Evolutionary conservation across 2,797 vertebrate genomes (phyloP).

Genomic region (Chaetophractus vellerosus): DNA sequence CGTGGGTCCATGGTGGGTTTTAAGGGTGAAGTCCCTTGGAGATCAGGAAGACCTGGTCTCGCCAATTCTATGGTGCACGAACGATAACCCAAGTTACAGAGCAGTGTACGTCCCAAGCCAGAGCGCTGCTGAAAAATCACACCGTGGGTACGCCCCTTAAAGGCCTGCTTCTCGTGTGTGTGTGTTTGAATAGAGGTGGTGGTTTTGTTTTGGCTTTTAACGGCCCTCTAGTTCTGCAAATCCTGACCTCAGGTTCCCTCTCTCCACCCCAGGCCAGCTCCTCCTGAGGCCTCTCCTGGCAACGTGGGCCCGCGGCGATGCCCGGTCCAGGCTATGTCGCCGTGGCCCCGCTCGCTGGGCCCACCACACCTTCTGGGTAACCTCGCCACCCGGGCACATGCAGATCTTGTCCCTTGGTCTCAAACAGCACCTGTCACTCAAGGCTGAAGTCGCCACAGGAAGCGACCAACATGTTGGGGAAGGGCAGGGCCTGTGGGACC

Average conservation of each 20-base stretch:
- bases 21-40: rapidly evolving
- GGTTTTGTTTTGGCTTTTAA: not conserved
- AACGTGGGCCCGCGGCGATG: not conserved
- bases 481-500: not conserved
- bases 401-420: not conserved
- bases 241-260: not conserved
- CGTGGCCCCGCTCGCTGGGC: too few species aligned
- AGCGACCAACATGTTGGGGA: not conserved
- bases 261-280: not conserved
- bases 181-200: not conserved
- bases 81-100: not conserved
- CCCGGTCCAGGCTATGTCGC: too few species aligned
- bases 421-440: not conserved
- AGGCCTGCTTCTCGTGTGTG: not conserved
- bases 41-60: not conserved
- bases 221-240: not conserved
- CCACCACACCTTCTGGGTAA: not conserved
- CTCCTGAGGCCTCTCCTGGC: not conserved
- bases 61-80: too few species aligned
- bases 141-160: too few species aligned
- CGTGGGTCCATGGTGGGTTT: too few species aligned
- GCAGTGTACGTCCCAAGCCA: not conserved
- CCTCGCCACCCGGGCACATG: rapidly evolving
- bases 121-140: not conserved
- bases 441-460: not conserved